phyloP scores from a whole-genome alignment of 2,113 vertebrate genomes.

The Laticauda colubrina region DNA sequence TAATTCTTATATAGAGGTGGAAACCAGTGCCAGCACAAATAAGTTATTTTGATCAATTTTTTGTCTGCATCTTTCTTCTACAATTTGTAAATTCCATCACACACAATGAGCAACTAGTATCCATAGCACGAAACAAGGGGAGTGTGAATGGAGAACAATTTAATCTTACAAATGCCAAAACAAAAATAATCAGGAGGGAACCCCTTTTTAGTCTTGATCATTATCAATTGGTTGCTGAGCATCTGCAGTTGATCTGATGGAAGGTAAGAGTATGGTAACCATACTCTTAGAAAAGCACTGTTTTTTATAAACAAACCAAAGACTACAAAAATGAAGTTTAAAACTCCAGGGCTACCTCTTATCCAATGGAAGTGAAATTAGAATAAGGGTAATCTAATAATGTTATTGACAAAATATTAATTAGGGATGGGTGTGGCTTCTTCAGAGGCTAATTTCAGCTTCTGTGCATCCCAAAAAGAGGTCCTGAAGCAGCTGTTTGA shows the following conservation, averaged over 20 bases:
- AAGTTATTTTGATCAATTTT: background rate
- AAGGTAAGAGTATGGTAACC: background rate
- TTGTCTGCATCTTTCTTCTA: background rate
- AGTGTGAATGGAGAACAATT: background rate
- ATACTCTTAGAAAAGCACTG: background rate
- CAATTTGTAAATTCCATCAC: background rate
- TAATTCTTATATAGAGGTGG: background rate
- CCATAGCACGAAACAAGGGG: background rate
- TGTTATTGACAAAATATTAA: background rate
- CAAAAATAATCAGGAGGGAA: background rate
- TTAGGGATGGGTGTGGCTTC: background rate
- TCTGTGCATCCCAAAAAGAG: background rate
- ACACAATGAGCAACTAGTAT: background rate
- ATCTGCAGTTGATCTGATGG: background rate
- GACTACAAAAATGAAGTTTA: background rate
- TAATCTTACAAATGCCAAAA: background rate
- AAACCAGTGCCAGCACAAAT: background rate
- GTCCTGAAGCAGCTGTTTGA: background rate
- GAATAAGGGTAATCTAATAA: background rate
- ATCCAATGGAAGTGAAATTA: background rate
- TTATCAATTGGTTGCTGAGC: background rate
- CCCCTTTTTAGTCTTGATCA: background rate
- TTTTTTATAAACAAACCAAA: background rate
- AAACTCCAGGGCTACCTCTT: background rate
- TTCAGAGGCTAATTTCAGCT: background rate